These are phyloP conservation scores for Scalopus aquaticus DNA, from an alignment of 2,113 vertebrate species.

Conservation along the genomic window DNA sequence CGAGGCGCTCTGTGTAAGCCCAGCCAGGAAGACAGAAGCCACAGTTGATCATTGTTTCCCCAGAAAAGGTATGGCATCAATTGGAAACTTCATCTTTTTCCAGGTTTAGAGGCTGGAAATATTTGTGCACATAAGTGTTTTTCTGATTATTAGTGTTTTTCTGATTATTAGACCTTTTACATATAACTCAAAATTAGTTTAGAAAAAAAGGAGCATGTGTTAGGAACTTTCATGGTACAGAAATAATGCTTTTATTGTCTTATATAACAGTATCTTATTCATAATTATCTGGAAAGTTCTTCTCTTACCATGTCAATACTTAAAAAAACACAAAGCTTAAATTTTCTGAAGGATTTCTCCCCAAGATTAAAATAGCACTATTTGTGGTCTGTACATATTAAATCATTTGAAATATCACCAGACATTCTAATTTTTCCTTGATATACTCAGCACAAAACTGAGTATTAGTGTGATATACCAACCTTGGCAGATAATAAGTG, in stretches of 20 bases:
- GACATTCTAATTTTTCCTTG: conserved; percentile 14
- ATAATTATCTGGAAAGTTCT: not conserved
- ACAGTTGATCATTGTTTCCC: not conserved
- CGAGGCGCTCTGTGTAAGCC: accelerated
- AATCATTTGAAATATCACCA: not conserved
- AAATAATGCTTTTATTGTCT: not conserved
- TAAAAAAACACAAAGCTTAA: not conserved
- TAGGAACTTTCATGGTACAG: not conserved
- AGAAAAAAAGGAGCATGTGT: not conserved
- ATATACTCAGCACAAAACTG: not conserved
- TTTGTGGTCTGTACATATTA: not conserved
- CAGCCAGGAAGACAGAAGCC: not conserved
- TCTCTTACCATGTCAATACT: not conserved
- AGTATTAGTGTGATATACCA: not conserved
- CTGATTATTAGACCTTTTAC: conserved; percentile 8
- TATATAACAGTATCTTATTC: not conserved
- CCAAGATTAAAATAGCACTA: not conserved
- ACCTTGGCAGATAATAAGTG: conserved; percentile 11
- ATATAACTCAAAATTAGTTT: not conserved
- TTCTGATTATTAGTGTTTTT: conserved; percentile 45
- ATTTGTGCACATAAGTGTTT: not conserved
- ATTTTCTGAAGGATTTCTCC: not conserved
- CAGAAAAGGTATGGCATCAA: not conserved
- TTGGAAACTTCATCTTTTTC: not conserved
- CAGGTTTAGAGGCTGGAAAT: not conserved